Conservation (phyloP, 2,113 vertebrate genomes). For the Tragelaphus scriptus region DNA sequence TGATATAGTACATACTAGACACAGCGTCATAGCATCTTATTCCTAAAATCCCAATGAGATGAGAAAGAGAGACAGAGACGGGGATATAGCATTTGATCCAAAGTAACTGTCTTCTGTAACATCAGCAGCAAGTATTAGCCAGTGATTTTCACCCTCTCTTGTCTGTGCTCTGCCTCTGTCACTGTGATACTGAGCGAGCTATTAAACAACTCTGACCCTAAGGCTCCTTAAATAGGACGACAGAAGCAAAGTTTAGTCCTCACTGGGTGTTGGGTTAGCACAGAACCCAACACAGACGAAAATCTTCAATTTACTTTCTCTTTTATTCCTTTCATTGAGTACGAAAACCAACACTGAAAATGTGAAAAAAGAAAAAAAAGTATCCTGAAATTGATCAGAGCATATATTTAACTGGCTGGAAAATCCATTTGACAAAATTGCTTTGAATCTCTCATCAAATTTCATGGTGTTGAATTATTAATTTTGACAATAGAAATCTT, state of each 20-base stretch:
- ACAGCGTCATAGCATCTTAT: not conserved
- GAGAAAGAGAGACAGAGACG: too few relatives aligned
- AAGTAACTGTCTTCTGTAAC: not conserved
- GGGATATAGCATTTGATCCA: not conserved
- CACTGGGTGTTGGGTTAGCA: not conserved
- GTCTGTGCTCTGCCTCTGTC: not conserved
- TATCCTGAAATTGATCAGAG: not conserved
- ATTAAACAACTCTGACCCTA: not conserved
- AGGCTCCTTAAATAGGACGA: not conserved
- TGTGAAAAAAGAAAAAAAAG: not conserved
- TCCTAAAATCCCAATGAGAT: not conserved
- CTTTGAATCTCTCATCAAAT: not conserved
- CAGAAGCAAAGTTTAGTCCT: not conserved
- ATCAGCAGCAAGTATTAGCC: not conserved
- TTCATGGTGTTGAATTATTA: not conserved
- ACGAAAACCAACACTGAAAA: not conserved
- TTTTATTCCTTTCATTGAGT: not conserved
- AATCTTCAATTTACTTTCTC: not conserved
- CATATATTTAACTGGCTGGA: not conserved
- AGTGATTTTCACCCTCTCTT: not conserved
- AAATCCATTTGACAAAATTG: not conserved
- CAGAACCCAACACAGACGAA: not conserved
- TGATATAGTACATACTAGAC: not conserved
- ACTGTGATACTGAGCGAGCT: not conserved
- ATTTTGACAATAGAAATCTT: not conserved